These are phyloP conservation scores for Pteronura brasiliensis DNA, from an alignment of 2,113 vertebrate genomes.

Conservation along the genomic window DNA sequence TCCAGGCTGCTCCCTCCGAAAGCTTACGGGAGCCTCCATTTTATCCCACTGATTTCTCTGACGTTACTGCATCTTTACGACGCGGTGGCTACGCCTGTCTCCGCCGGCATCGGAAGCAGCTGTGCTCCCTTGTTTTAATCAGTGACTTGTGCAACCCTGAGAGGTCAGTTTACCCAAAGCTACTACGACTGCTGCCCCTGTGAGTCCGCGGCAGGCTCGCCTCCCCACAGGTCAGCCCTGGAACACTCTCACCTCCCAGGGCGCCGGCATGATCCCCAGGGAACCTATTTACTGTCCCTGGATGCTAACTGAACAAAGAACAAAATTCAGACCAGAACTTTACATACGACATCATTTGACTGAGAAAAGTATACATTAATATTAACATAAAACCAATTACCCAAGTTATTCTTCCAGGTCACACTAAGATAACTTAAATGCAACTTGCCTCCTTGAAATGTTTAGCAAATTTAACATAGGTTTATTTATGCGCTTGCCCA, in stretches of 20 bases:
- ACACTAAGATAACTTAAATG: constrained; percentile 10
- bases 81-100: not conserved
- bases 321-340: not conserved
- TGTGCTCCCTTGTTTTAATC: not conserved
- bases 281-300: not conserved
- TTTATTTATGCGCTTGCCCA: not conserved
- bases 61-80: not conserved
- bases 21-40: constrained; percentile 30
- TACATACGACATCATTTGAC: constrained; percentile 15
- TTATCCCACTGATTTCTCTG: not conserved
- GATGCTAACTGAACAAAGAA: not conserved
- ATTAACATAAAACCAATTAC: constrained; percentile 53
- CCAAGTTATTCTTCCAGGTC: constrained; percentile 60
- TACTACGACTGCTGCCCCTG: not conserved
- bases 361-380: not conserved
- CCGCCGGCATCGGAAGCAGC: not conserved
- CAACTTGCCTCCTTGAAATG: constrained; percentile 50
- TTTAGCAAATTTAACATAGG: constrained; percentile 43
- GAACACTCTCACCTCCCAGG: not conserved
- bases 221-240: not conserved
- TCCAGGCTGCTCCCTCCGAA: not conserved
- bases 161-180: constrained; percentile 35
- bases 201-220: not conserved
- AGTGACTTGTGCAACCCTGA: not conserved
- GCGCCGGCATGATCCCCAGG: not conserved